Percentiles rank a stretch among this genome's conserved stretches.
phyloP scores from a whole-genome alignment of 2,113 vertebrate genomes.

The Pyrgilauda ruficollis region DNA sequence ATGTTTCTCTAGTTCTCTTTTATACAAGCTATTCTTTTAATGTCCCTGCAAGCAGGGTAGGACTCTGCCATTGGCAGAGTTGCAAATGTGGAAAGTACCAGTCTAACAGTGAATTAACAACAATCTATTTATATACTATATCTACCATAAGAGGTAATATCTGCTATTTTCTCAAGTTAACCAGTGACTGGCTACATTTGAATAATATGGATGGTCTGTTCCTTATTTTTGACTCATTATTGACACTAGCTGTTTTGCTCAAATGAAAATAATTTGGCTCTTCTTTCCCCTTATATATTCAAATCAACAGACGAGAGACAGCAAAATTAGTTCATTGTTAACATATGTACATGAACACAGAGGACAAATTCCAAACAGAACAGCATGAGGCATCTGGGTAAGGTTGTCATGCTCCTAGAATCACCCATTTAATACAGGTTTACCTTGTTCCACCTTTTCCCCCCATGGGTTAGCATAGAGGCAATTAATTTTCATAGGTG shows the following conservation, averaged over 20 bases:
- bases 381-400: background rate
- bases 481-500: background rate
- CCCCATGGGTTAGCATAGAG: background rate
- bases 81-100: background rate
- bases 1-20: background rate
- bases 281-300: background rate
- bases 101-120: background rate
- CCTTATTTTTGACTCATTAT: background rate
- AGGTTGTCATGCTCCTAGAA: background rate
- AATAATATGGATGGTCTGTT: background rate
- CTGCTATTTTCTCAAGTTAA: background rate
- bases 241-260: background rate
- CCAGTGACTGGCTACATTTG: background rate
- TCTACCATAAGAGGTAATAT: background rate
- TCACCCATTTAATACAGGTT: background rate
- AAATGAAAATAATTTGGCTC: background rate
- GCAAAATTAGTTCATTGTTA: constrained; percentile 45
- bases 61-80: background rate
- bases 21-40: background rate
- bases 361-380: constrained; percentile 28
- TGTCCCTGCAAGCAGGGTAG: background rate
- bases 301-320: background rate
- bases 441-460: background rate
- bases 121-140: background rate
- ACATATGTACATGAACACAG: background rate